Evolutionary conservation across 1,140 invertebrate species (phyloP).

Genomic region (Berghia stephanieae): DNA sequence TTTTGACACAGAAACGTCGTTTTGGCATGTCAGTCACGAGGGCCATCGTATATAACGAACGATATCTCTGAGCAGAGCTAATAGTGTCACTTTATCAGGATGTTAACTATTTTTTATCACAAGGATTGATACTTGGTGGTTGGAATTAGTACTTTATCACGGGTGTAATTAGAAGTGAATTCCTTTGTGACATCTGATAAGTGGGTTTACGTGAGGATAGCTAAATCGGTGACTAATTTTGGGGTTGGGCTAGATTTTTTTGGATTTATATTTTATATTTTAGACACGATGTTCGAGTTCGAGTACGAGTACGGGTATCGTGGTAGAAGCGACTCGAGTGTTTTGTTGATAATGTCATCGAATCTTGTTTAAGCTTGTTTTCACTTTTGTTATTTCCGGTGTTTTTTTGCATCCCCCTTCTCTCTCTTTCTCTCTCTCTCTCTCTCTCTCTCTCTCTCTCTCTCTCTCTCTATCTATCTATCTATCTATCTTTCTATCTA

Average conservation of each 20-base stretch:
- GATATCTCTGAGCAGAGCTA: too few species aligned
- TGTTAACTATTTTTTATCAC: too few species aligned
- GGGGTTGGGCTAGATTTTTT: neutral
- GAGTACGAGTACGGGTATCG: neutral
- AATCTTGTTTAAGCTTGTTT: neutral
- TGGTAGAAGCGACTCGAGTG: neutral
- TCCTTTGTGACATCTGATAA: too few species aligned
- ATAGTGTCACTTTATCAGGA: too few species aligned
- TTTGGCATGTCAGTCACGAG: too few species aligned
- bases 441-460: neutral
- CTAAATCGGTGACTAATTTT: too few species aligned
- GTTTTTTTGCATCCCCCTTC: neutral
- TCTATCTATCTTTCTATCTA: neutral
- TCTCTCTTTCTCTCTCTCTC: neutral
- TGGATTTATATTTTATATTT: neutral
- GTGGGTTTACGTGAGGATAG: too few species aligned
- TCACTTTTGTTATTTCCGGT: neutral
- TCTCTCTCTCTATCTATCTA: slow-evolving; percentile 11
- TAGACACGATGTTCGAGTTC: neutral
- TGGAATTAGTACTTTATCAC: too few species aligned
- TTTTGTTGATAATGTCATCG: neutral
- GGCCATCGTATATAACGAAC: too few species aligned
- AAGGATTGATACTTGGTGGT: too few species aligned
- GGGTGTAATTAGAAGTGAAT: too few species aligned
- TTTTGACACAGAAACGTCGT: too few species aligned